phyloP scores from a whole-genome alignment of 2,888 invertebrate species.

The Aphelenchoides bicaudatus region DNA sequence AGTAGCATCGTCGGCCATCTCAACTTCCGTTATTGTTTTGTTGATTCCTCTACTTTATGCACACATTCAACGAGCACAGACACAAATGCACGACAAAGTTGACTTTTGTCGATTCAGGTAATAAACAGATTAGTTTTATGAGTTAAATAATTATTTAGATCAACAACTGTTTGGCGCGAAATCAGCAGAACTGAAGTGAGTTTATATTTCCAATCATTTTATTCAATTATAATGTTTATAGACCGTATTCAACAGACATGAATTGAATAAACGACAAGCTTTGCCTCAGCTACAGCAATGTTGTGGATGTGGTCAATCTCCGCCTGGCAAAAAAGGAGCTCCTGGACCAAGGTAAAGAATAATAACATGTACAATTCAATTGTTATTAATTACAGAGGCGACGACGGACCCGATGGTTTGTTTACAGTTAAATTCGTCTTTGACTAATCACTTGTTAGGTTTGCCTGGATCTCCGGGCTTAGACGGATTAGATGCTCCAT shows the following conservation, averaged over 20 bases:
- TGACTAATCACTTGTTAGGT: too few species aligned
- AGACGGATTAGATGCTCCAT: conserved; percentile 2
- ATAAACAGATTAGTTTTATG: too few species aligned
- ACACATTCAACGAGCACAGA: conserved; percentile 11
- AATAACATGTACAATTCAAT: background rate
- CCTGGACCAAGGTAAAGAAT: background rate
- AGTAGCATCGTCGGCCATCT: background rate
- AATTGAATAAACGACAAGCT: conserved; percentile 15
- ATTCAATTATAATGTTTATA: background rate
- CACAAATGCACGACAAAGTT: conserved; percentile 11
- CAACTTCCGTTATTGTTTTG: background rate
- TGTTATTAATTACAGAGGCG: background rate
- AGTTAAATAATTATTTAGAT: too few species aligned
- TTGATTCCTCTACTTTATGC: conserved; percentile 5
- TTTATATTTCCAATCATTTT: background rate
- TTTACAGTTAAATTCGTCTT: too few species aligned
- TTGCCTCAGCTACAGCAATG: background rate
- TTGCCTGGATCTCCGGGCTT: background rate
- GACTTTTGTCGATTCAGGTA: conserved; percentile 10
- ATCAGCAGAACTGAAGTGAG: conserved; percentile 7
- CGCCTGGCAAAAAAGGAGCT: background rate
- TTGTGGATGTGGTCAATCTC: conserved; percentile 8
- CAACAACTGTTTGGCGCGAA: conserved; percentile 11
- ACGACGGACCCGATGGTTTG: too few species aligned
- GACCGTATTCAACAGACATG: conserved; percentile 6